Evolutionary conservation across 2,797 vertebrate genomes (phyloP), one percentile per base, ranked within the genome.

Genomic region (Aselliscus stoliczkanus): DNA sequence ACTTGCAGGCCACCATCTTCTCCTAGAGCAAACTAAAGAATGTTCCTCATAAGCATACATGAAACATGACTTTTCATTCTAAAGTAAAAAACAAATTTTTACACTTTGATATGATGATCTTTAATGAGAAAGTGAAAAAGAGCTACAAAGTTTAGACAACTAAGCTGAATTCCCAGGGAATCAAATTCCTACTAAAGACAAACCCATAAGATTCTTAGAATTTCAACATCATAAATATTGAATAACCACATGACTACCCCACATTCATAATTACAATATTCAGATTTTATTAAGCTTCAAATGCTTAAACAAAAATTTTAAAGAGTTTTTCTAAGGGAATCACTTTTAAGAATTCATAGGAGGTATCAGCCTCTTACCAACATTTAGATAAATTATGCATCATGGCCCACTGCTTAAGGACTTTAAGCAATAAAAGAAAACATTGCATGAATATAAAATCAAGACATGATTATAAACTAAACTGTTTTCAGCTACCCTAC

Each of bases 1-100:
- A 99, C 99, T 87, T 90, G 97, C 76, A 99, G 97, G 5, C 99
- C 99, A 10, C 98, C 98, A 5, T 99, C 99, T 29, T 98, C 98
- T 44, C 98, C 99, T 96, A 99, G 11, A 4, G 97, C 98, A 98
- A 99, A 99, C 99, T 99, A 84, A 83, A 70, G 54, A 79, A 56
- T 12, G 34, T 88, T 97, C 50, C 50, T 95, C 31, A 29, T 95
- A 83, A 98, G 88, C 15, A 44, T 54, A 42, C 95, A 86, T 50
- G 90, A 84, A 52, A 12, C 5, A 15, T 2, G 7, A 50, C 18
- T 52, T 90, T 89, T 70, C 31, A 25, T 79, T 75, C 15, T 88
- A 25, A 65, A 77, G 27, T 85, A 65, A 69, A 77, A 37, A 77
- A 29, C 11, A 96, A 34, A 88, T 62, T 67, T 81, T 87, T 69